These are phyloP conservation scores for Ceyx margarethae DNA, from an alignment of 2,113 vertebrate genomes.

Conservation along the genomic window DNA sequence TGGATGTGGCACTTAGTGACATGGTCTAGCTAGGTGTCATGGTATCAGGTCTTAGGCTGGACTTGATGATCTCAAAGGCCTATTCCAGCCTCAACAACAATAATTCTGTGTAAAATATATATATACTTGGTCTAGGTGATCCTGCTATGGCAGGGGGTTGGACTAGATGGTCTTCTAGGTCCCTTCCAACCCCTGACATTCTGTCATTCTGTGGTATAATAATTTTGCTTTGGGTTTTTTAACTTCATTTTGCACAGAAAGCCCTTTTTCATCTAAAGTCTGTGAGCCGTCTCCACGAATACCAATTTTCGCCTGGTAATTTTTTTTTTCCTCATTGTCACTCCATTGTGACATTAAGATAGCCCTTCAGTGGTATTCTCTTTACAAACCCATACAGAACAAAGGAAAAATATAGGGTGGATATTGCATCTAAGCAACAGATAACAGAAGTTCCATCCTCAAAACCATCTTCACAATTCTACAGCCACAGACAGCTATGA, in stretches of 20 bases:
- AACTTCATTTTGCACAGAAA: neutral
- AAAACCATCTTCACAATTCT: neutral
- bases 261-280: neutral
- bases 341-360: neutral
- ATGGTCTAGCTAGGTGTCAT: no score
- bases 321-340: neutral
- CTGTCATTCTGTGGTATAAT: no score
- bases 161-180: no score
- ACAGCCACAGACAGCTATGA: neutral
- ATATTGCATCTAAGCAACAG: neutral
- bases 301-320: neutral
- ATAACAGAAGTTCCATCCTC: neutral
- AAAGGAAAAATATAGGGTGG: neutral
- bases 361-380: neutral
- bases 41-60: no score
- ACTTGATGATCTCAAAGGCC: no score
- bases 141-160: no score
- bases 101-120: no score
- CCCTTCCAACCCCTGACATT: no score
- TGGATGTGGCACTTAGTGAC: no score
- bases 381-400: neutral
- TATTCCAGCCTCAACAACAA: no score
- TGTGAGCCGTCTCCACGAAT: neutral
- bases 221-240: accelerated
- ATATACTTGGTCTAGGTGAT: no score